phyloP scores from a whole-genome alignment of 2,797 vertebrate species.

The Notolepis coatsorum region DNA sequence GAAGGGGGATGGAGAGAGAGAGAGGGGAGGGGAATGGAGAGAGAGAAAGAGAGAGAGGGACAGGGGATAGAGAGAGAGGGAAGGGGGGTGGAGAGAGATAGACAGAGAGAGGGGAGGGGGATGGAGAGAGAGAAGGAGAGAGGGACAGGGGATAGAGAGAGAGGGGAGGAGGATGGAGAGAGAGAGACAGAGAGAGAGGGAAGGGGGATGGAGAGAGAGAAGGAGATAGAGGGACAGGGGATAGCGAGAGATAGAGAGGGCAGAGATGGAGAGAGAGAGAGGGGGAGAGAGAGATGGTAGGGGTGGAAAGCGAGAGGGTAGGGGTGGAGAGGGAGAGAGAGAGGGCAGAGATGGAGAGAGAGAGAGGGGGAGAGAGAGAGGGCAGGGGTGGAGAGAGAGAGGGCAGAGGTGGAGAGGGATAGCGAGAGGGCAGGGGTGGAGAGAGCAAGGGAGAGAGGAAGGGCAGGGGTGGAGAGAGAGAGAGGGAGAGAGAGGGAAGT shows the following conservation, averaged over 20 bases:
- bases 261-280: no score
- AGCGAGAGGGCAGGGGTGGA: background rate
- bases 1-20: constrained; percentile 33
- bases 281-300: constrained; percentile 28
- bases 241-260: no score
- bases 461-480: background rate
- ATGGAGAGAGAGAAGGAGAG: background rate
- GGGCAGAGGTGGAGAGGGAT: constrained; percentile 23
- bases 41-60: background rate
- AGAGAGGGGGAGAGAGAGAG: constrained; percentile 1
- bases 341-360: background rate
- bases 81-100: constrained; percentile 3
- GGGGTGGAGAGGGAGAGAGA: background rate
- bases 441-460: background rate
- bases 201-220: no score
- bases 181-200: background rate
- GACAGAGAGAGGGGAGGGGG: no score
- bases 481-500: no score
- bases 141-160: no score
- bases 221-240: no score
- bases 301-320: background rate
- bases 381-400: no score
- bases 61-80: background rate
- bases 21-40: background rate
- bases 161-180: no score